Base-by-base conservation (phyloP, 2,888 invertebrate genomes). In the Drosophila ustulata region DNA sequence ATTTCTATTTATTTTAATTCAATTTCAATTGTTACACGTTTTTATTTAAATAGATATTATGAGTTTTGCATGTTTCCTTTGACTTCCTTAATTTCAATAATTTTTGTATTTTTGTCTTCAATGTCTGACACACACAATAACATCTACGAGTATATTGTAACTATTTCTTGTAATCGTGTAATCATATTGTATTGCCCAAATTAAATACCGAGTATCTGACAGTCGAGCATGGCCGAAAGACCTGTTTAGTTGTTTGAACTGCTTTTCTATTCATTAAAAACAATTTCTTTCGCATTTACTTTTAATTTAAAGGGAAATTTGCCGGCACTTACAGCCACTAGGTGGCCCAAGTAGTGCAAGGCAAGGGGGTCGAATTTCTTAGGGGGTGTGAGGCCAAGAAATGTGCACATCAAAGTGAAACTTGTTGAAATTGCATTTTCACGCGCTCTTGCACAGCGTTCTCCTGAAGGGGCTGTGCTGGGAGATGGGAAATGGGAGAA, bases 361-460 rank as follows among this genome's bases (percentile, higher is more conserved):
- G 25, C 3, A 30, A 32, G 45, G 9, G 2, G 1, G 8, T 23
- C 37, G 37, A n/a, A n/a, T 13, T 47, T 47, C 34, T 32, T 23
- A 9, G 5, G 23, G 39, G 26, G 58, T 46, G 49, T 41, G 55
- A 68, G 55, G 45, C 56, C 66, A 71, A 63, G 80, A 88, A 88
- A 75, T 85, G 83, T 83, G 79, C 81, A 86, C 89, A 86, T 86
- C 89, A 86, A 86, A 86, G 85, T 84, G 68, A 88, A 88, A 86
- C 84, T 89, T 89, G 89, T 87, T 84, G 85, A 87, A 84, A 86
- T 89, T 89, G 85, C 85, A 86, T 86, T 86, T 89, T 86, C 84
- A 87, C 85, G 85, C 89, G 84, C 82, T 84, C 88, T 82, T 89
- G 89, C 87, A 71, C 85, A 84, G 68, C 65, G 51, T 65, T 70